A percentile compares a stretch with the other conserved stretches of the same genome.
Conservation (phyloP, 1,140 invertebrate genomes). For the Samia ricini region DNA sequence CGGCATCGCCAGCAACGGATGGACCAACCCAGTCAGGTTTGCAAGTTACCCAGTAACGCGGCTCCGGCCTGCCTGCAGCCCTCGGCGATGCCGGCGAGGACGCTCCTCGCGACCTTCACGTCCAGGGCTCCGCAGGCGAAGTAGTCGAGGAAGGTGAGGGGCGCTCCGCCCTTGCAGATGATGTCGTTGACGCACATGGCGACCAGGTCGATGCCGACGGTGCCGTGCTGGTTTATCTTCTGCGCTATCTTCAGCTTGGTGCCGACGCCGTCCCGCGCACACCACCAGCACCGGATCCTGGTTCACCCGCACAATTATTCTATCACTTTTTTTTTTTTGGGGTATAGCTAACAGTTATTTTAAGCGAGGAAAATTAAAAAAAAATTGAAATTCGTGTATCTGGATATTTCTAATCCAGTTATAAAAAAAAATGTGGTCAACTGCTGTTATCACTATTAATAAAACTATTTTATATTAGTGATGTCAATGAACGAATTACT, state of each 20-base stretch:
- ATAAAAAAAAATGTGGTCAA: too few relatives aligned
- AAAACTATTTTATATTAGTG: too few relatives aligned
- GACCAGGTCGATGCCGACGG: slow-evolving; percentile 96
- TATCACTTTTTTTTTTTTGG: too few relatives aligned
- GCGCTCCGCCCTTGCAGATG: slow-evolving; percentile 95
- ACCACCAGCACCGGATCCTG: slow-evolving; percentile 93
- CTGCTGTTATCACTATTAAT: too few relatives aligned
- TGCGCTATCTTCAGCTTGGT: slow-evolving; percentile 97
- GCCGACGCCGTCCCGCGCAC: slow-evolving; percentile 97
- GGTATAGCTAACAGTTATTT: too few relatives aligned
- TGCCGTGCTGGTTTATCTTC: slow-evolving; percentile 85
- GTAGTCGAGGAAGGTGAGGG: slow-evolving; percentile 97
- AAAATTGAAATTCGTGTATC: too few relatives aligned
- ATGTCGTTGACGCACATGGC: slow-evolving; percentile 99
- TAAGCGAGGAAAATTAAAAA: too few relatives aligned
- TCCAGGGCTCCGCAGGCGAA: slow-evolving; percentile 93
- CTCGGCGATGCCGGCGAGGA: slow-evolving; percentile 90
- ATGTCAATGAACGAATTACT: too few relatives aligned
- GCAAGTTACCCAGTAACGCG: slow-evolving; percentile 80
- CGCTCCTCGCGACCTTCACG: slow-evolving; percentile 82
- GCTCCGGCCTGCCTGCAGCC: slow-evolving; percentile 91
- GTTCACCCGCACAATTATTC: slow-evolving; percentile 32
- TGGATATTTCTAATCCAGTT: too few relatives aligned
- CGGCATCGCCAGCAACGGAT: too few relatives aligned
- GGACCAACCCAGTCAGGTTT: too few relatives aligned